Conservation (phyloP, 2,797 vertebrate genomes). For the Zalophus californianus region DNA sequence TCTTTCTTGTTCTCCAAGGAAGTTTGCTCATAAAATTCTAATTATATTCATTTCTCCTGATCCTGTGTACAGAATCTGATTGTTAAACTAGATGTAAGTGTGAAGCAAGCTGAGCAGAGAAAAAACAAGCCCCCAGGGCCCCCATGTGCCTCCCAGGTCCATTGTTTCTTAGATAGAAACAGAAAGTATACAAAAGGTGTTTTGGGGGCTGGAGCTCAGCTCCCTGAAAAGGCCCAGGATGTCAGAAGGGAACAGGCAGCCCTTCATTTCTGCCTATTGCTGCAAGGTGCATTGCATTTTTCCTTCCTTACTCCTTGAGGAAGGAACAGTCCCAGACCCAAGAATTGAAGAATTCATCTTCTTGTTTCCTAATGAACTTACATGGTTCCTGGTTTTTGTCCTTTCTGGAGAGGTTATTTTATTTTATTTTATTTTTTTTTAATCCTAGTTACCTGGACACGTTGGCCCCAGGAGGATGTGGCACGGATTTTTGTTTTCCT, state of each 20-base stretch:
- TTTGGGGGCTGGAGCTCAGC: neutral
- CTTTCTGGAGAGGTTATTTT: neutral
- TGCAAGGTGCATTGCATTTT: neutral
- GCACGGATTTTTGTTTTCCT: neutral
- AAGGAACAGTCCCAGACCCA: neutral
- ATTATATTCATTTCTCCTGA: slow-evolving; percentile 49
- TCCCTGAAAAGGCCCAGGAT: neutral
- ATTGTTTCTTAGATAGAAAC: neutral
- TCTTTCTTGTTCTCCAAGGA: neutral
- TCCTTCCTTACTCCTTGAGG: neutral
- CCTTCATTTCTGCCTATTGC: neutral
- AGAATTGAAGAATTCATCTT: neutral
- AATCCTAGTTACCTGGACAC: neutral
- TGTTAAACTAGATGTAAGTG: neutral
- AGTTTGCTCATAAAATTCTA: slow-evolving; percentile 1
- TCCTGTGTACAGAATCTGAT: neutral
- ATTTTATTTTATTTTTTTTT: neutral
- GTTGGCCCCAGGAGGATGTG: neutral
- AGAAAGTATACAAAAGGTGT: neutral
- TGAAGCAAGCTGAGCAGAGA: neutral
- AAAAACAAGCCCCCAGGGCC: neutral
- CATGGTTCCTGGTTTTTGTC: neutral
- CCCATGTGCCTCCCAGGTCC: fast-evolving
- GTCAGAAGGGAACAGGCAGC: neutral
- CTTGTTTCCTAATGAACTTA: neutral